A percentile compares a stretch with the other conserved stretches of the same genome.
Conservation (phyloP, 1,140 invertebrate genomes). For the Batillaria attramentaria region DNA sequence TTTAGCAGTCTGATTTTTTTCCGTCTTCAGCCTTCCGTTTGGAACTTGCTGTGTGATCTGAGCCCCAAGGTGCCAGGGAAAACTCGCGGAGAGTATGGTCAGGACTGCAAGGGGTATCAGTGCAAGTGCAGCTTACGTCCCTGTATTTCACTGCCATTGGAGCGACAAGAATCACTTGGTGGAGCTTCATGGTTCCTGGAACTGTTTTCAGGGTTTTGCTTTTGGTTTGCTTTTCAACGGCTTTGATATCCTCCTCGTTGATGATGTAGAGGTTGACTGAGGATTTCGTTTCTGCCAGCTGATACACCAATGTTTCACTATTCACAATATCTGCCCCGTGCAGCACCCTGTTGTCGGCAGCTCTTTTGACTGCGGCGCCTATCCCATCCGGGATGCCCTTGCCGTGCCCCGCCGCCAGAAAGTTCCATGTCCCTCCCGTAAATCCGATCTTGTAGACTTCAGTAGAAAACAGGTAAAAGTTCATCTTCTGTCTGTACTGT, state of each 20-base stretch:
- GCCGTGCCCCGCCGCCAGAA: slow-evolving; percentile 71
- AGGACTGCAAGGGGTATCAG: neutral
- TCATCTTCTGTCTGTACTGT: slow-evolving; percentile 47
- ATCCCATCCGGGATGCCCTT: slow-evolving; percentile 72
- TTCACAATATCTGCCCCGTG: slow-evolving; percentile 35
- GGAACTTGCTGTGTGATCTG: too few species aligned
- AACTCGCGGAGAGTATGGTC: neutral
- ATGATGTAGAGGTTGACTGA: slow-evolving; percentile 19
- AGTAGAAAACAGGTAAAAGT: slow-evolving; percentile 44
- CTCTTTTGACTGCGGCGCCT: too few species aligned
- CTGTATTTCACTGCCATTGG: slow-evolving; percentile 18
- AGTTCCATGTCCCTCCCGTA: slow-evolving; percentile 66
- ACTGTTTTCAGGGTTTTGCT: slow-evolving; percentile 22
- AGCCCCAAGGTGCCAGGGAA: neutral
- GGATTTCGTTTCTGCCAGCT: slow-evolving; percentile 10
- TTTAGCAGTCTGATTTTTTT: too few species aligned
- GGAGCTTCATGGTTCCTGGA: slow-evolving; percentile 40
- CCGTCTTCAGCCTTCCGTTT: too few species aligned
- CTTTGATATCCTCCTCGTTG: slow-evolving; percentile 12
- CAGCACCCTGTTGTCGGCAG: slow-evolving; percentile 34
- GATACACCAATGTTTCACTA: slow-evolving; percentile 25
- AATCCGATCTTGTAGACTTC: slow-evolving; percentile 27
- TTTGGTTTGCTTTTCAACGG: slow-evolving; percentile 1
- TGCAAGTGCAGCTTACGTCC: slow-evolving; percentile 37
- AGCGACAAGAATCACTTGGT: slow-evolving; percentile 35